These are phyloP conservation scores for Pachyuromys duprasi DNA, from an alignment of 2,797 vertebrate genomes.

Conservation along the genomic window DNA sequence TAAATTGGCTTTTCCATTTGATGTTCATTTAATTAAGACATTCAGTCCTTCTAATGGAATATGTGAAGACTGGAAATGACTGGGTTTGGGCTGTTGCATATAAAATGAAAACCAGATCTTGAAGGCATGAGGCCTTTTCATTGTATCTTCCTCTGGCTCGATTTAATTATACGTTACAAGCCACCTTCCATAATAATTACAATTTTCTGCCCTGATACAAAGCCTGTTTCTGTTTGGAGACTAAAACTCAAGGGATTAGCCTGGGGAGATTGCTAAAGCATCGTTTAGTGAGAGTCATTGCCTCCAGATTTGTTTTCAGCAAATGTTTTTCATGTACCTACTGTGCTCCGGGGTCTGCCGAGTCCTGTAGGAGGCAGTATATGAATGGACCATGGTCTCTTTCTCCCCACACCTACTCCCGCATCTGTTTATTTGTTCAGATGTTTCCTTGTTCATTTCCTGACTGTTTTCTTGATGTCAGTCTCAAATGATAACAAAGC, in stretches of 20 bases:
- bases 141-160: constrained; percentile 58
- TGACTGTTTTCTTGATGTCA: not conserved
- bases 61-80: constrained; percentile 71
- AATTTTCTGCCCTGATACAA: constrained; percentile 60
- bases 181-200: constrained; percentile 75
- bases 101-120: constrained; percentile 77
- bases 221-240: constrained; percentile 55
- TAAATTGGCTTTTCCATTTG: constrained; percentile 69
- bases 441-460: not conserved
- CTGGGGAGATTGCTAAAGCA: not conserved
- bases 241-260: constrained; percentile 34
- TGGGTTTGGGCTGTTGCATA: constrained; percentile 37
- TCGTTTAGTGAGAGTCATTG: not conserved
- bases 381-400: not conserved
- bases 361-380: not conserved
- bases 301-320: not conserved
- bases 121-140: constrained; percentile 60
- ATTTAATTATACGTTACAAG: constrained; percentile 75
- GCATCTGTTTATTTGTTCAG: not conserved
- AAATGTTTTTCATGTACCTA: not conserved
- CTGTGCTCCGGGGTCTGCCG: not conserved
- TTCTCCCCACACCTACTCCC: not conserved
- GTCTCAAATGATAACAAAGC: not conserved
- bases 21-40: constrained; percentile 80
- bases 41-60: constrained; percentile 72